These are phyloP conservation scores for Lithodes maja DNA, from an alignment of 2,888 invertebrate species.

Conservation along the genomic window DNA sequence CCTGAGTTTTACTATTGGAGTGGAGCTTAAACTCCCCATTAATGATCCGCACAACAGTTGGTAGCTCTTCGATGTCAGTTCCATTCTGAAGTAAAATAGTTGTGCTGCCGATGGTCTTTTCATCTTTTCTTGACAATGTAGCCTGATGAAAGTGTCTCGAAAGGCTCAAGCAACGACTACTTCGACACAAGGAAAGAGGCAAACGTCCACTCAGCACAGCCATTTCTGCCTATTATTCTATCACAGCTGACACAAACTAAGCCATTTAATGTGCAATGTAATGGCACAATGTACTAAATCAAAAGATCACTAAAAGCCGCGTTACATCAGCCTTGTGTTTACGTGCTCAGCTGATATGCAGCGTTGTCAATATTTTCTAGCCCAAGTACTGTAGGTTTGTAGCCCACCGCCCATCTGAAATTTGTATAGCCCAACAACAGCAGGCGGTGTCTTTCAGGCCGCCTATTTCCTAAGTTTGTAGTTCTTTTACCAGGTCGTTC, in stretches of 20 bases:
- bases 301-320: too few relatives aligned
- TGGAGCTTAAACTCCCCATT: slow-evolving; percentile 63
- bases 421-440: too few relatives aligned
- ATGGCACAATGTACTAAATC: too few relatives aligned
- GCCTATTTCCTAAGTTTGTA: too few relatives aligned
- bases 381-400: too few relatives aligned
- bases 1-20: slow-evolving; percentile 48
- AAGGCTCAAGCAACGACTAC: neutral
- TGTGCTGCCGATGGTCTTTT: slow-evolving; percentile 63
- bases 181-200: neutral
- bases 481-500: too few relatives aligned
- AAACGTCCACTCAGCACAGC: slow-evolving; percentile 4
- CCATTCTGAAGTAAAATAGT: slow-evolving; percentile 67
- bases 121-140: slow-evolving; percentile 6
- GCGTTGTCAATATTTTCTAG: too few relatives aligned
- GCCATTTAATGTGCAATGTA: neutral
- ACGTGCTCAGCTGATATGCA: too few relatives aligned
- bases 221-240: neutral
- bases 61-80: slow-evolving; percentile 64
- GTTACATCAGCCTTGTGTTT: too few relatives aligned
- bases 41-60: slow-evolving; percentile 62
- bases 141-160: slow-evolving; percentile 18
- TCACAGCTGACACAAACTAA: neutral
- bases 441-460: too few relatives aligned
- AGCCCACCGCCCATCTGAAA: too few relatives aligned